Evolutionary conservation across 2,797 vertebrate genomes (phyloP), one percentile per base, ranked within the genome.

Genomic region (Chelmon rostratus): DNA sequence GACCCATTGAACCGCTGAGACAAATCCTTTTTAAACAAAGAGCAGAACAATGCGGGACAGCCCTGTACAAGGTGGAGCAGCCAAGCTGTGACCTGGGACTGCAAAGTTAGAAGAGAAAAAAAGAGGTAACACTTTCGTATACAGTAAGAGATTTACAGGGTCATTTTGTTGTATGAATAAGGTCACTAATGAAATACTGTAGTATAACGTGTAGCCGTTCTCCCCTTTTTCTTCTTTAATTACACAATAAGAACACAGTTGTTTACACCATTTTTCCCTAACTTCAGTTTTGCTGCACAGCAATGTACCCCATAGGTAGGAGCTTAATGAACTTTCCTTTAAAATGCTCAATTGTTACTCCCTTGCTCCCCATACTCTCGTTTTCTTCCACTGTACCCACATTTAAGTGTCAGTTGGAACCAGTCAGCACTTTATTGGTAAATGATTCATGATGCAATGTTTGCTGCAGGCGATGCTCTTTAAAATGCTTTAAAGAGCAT

Each of bases 1-100:
- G 68, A 58, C 68, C 54, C 42, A n/a, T 10, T 44, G 54, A 69
- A 58, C 40, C 54, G 58, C 38, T 57, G 67, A 56, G 67, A 44
- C 53, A 44, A 47, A 47, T 67, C 64, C 46, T 52, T 52, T 66
- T 66, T 66, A 37, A 53, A 53, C 31, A 33, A 50, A 37, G 12
- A 65, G 47, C 47, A 52, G 49, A 67, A 52, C 12, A 16, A 8
- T 52, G 35, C 15, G 52, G n/a, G 47, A 25, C 33, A 38, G 47
- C 40, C 28, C 28, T 31, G 28, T 4, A 28, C 28, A 9, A 40
- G 4, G 23, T 63, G 62, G 21, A 13, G 19, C 19, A 15, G 63
- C 63, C 21, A 50, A 66, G 66, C 38, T 68, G 50, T 31, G 50
- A 23, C n/a, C 8, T 13, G 40, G 40, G 40, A 42, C 40, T 42